Percentiles rank a stretch among this genome's conserved stretches.
Conservation (phyloP, 1,140 invertebrate genomes). For the Archivesica marissinica region DNA sequence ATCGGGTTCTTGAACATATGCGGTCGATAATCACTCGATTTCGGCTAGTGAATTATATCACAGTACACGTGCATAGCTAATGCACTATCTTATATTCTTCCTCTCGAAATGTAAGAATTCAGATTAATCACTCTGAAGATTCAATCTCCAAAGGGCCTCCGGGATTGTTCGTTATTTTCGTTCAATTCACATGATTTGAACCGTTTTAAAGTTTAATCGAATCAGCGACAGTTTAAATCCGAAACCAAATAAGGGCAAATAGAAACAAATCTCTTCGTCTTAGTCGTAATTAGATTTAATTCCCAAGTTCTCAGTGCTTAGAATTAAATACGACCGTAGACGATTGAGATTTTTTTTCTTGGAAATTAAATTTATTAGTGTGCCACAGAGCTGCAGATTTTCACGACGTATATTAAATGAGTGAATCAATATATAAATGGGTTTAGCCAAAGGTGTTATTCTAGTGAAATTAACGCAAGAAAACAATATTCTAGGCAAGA, state of each 20-base stretch:
- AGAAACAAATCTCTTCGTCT: slow-evolving; percentile 48
- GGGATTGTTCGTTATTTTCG: not conserved
- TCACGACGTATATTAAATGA: slow-evolving; percentile 43
- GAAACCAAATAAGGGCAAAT: slow-evolving; percentile 54
- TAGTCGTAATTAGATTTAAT: slow-evolving; percentile 46
- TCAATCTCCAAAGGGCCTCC: not conserved
- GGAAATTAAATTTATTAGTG: slow-evolving; percentile 16
- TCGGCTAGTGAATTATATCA: too few species aligned
- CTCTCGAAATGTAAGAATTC: not conserved
- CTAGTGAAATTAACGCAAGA: not conserved
- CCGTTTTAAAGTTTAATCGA: slow-evolving; percentile 41
- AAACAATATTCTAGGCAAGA: not conserved
- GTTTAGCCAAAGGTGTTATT: slow-evolving; percentile 47
- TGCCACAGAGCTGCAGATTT: slow-evolving; percentile 36
- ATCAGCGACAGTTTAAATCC: slow-evolving; percentile 30
- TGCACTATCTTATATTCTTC: too few species aligned
- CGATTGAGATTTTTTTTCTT: slow-evolving; percentile 20
- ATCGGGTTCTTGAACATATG: too few species aligned
- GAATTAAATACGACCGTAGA: slow-evolving; percentile 19
- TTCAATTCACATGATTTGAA: slow-evolving; percentile 32
- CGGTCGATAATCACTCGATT: too few species aligned
- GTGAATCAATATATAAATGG: slow-evolving; percentile 27
- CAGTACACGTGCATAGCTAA: too few species aligned
- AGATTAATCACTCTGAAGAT: slow-evolving; percentile 9
- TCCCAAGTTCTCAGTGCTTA: slow-evolving; percentile 23